Percentiles rank a stretch among this genome's conserved stretches.
phyloP scores from a whole-genome alignment of 1,140 invertebrate genomes.

The Vanessa atalanta region DNA sequence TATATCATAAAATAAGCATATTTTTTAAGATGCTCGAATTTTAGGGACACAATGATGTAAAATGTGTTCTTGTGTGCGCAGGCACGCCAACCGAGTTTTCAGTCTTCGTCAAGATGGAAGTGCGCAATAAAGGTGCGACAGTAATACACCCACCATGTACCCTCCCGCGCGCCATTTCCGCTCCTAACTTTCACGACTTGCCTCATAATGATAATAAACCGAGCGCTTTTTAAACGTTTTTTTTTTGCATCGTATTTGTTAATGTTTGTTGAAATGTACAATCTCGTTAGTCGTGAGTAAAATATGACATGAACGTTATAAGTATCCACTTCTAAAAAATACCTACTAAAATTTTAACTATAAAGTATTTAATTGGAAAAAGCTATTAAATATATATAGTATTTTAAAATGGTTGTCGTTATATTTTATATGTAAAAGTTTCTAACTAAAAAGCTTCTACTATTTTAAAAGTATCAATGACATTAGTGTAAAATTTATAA shows the following conservation, averaged over 20 bases:
- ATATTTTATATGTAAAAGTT: too few species aligned
- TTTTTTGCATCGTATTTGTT: constrained; percentile 40
- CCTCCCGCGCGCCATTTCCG: constrained; percentile 63
- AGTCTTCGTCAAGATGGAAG: constrained; percentile 53
- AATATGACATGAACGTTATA: constrained; percentile 9
- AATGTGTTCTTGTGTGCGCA: constrained; percentile 29
- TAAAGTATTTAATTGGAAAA: too few species aligned
- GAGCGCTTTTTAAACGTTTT: constrained; percentile 61
- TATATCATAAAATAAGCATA: background rate
- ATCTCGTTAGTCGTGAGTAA: constrained; percentile 33
- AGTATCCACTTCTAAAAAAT: too few species aligned
- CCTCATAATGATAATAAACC: constrained; percentile 73
- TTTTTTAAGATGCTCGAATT: constrained; percentile 12
- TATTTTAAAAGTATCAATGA: too few species aligned
- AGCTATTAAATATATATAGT: too few species aligned
- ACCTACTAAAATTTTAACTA: too few species aligned
- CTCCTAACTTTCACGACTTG: constrained; percentile 71
- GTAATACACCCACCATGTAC: constrained; percentile 50
- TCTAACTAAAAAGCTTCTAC: too few species aligned
- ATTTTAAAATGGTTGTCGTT: too few species aligned
- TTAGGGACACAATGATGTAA: constrained; percentile 7
- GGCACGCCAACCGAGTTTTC: constrained; percentile 30
- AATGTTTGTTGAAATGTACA: constrained; percentile 30
- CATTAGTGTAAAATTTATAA: background rate
- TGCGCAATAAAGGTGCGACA: constrained; percentile 59